Percentiles rank a stretch among this genome's conserved stretches.
Evolutionary conservation across 2,797 vertebrate genomes (phyloP).

Genomic region (Chaetophractus vellerosus): DNA sequence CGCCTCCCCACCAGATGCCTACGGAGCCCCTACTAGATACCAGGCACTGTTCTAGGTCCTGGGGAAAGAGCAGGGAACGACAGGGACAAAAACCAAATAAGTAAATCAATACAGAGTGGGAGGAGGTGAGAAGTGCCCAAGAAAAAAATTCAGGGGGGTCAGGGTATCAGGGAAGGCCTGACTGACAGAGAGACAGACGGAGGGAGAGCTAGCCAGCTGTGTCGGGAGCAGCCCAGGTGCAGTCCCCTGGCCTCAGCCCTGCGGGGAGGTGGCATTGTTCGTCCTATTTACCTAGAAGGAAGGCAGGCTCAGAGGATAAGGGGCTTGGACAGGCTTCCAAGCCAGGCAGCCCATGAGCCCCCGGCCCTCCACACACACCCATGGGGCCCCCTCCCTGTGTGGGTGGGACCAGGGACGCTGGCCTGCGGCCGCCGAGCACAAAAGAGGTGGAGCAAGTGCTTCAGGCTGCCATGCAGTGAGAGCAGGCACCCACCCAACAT

Average conservation of each 20-base stretch:
- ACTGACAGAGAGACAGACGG: neutral
- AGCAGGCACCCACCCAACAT: neutral
- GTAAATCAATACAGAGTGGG: neutral
- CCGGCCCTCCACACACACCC: no score
- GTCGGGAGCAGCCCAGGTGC: no score
- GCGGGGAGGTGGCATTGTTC: fast-evolving
- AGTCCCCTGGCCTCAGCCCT: no score
- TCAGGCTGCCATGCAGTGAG: neutral
- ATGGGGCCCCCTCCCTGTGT: neutral
- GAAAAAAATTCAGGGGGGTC: neutral
- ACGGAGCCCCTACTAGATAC: neutral
- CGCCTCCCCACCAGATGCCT: neutral
- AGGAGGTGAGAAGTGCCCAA: neutral
- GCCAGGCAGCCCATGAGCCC: neutral
- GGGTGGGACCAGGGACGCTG: neutral
- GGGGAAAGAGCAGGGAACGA: neutral
- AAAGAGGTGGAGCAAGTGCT: neutral
- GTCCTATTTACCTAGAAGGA: neutral
- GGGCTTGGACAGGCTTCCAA: neutral
- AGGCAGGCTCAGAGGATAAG: neutral
- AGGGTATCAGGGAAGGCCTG: neutral
- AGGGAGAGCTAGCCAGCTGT: neutral
- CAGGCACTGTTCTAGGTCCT: neutral
- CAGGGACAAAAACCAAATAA: neutral
- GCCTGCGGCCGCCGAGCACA: neutral